These are phyloP conservation scores for Polydrusus pterygomalis DNA, from an alignment of 2,888 invertebrate species.

Conservation along the genomic window DNA sequence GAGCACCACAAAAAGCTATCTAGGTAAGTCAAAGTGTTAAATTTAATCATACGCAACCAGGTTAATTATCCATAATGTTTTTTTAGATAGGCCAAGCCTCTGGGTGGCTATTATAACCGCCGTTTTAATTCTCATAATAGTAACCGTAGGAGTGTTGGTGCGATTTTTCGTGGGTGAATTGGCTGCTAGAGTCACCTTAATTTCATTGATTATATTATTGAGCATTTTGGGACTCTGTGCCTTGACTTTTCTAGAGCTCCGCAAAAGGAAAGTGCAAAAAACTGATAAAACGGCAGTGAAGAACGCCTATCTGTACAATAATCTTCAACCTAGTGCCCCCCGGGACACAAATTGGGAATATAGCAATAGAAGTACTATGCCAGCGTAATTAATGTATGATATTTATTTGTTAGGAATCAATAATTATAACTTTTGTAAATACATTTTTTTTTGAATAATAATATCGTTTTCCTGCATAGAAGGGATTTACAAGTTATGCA, in stretches of 20 bases:
- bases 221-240: conserved; percentile 50
- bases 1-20: conserved; percentile 32
- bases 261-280: conserved; percentile 42
- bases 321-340: conserved; percentile 47
- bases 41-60: background rate
- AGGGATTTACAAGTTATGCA: background rate
- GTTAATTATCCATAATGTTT: background rate
- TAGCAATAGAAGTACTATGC: conserved; percentile 40
- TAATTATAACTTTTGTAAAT: background rate
- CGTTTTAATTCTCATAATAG: conserved; percentile 47
- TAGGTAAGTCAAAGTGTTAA: conserved; percentile 29
- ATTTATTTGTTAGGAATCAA: background rate
- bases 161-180: conserved; percentile 45
- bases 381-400: background rate
- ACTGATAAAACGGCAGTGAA: conserved; percentile 16
- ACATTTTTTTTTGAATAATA: background rate
- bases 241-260: conserved; percentile 48
- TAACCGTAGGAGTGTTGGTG: conserved; percentile 46
- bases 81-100: conserved; percentile 52
- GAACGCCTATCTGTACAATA: conserved; percentile 39
- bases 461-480: background rate
- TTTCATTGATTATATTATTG: conserved; percentile 48
- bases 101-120: conserved; percentile 47
- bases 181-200: conserved; percentile 42
- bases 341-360: conserved; percentile 41